These are phyloP conservation scores for Epizoanthus stellaris DNA, from an alignment of 92 coral and sea anemone genomes.

Conservation along the genomic window DNA sequence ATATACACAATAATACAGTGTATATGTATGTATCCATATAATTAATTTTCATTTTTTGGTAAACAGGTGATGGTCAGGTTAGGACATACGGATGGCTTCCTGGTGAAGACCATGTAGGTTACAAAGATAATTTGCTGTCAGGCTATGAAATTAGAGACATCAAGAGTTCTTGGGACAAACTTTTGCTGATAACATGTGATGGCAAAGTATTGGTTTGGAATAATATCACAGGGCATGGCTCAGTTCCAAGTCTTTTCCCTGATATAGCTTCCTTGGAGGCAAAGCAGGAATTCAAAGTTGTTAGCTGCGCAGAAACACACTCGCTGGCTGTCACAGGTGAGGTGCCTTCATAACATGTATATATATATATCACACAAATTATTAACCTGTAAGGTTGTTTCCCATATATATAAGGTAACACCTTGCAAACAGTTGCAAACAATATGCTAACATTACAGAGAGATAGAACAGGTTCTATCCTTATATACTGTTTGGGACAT, in stretches of 20 bases:
- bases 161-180: slow-evolving; percentile 64
- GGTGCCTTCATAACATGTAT: neutral
- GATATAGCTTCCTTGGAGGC: neutral
- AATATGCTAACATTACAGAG: no score
- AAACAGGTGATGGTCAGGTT: slow-evolving; percentile 21
- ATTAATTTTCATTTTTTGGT: no score
- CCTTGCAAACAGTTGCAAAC: no score
- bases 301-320: slow-evolving; percentile 68
- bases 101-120: slow-evolving; percentile 45
- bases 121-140: slow-evolving; percentile 55
- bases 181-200: slow-evolving; percentile 55
- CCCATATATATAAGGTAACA: no score
- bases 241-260: slow-evolving; percentile 26
- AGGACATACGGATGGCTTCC: slow-evolving; percentile 68
- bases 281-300: slow-evolving; percentile 50
- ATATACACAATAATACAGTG: no score
- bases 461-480: no score
- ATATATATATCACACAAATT: no score
- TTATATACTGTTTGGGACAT: no score
- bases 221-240: slow-evolving; percentile 45
- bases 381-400: slow-evolving; percentile 33
- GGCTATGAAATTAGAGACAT: slow-evolving; percentile 51
- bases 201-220: slow-evolving; percentile 70
- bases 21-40: no score
- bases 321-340: slow-evolving; percentile 46